phyloP scores from a whole-genome alignment of 1,140 invertebrate species.

The Drosophila lowei region DNA sequence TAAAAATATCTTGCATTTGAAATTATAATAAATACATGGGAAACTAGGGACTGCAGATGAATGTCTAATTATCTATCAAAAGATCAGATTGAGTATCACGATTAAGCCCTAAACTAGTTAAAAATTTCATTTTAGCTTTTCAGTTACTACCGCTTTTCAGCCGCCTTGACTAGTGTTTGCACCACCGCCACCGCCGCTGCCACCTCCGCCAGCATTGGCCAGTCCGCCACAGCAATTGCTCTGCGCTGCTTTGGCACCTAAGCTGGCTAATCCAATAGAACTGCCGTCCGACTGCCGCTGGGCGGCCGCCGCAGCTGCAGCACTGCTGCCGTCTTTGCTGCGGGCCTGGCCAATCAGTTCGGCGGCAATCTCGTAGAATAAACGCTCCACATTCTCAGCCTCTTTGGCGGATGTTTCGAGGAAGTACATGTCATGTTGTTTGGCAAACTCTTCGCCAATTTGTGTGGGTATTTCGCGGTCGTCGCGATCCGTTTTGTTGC shows the following conservation, averaged over 20 bases:
- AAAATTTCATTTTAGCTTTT: conserved; percentile 36
- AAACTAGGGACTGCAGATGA: neutral
- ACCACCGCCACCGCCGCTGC: conserved; percentile 26
- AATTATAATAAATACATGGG: too few relatives aligned
- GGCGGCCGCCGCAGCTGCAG: conserved; percentile 58
- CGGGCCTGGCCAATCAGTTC: conserved; percentile 91
- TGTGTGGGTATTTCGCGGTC: conserved; percentile 96
- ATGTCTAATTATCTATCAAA: conserved; percentile 8
- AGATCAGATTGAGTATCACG: conserved; percentile 46
- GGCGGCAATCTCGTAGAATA: conserved; percentile 97
- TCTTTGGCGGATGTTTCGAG: conserved; percentile 99
- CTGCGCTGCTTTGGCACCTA: conserved; percentile 75
- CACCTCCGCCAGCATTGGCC: conserved; percentile 31
- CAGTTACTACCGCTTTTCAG: conserved; percentile 35
- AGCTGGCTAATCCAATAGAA: conserved; percentile 70
- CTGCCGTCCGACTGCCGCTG: conserved; percentile 56
- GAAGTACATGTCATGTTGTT: conserved; percentile 98
- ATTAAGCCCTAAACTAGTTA: conserved; percentile 40
- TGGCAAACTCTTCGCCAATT: conserved; percentile 98
- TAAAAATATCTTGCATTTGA: conserved; percentile 1
- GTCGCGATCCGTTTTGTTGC: conserved; percentile 98
- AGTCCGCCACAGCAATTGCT: conserved; percentile 69
- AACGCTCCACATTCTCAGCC: conserved; percentile 97
- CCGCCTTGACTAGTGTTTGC: conserved; percentile 69
- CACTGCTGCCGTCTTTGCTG: conserved; percentile 69